These are phyloP conservation scores for Brenthis daphne DNA, from an alignment of 2,888 invertebrate species.

Conservation along the genomic window DNA sequence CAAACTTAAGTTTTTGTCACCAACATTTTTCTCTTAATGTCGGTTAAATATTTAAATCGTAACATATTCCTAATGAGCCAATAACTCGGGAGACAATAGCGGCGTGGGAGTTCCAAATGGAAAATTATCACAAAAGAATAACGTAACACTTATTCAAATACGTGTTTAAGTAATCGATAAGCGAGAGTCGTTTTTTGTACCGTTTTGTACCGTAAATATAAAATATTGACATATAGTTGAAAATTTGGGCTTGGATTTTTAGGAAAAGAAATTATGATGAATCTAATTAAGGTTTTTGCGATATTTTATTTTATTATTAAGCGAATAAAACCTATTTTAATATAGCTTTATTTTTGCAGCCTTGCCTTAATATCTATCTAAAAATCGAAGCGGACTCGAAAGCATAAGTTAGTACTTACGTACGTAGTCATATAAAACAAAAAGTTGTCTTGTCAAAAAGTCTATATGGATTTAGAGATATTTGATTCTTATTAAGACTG, in stretches of 20 bases:
- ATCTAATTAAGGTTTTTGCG: too few species aligned
- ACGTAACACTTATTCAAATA: conserved; percentile 82
- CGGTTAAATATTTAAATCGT: conserved; percentile 78
- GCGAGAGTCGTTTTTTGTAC: conserved; percentile 24
- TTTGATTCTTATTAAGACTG: conserved; percentile 6
- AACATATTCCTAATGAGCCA: conserved; percentile 78
- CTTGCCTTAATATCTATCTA: too few species aligned
- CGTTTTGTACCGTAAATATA: background rate
- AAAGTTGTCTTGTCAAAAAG: too few species aligned
- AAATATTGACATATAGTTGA: too few species aligned
- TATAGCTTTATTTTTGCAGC: too few species aligned
- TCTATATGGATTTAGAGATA: background rate
- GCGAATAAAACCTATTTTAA: too few species aligned
- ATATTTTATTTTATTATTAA: too few species aligned
- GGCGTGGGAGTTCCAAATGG: conserved; percentile 76
- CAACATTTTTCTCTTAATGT: conserved; percentile 51
- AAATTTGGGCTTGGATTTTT: too few species aligned
- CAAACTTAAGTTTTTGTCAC: background rate
- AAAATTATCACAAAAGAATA: conserved; percentile 80
- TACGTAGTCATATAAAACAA: too few species aligned
- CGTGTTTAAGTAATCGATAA: conserved; percentile 38
- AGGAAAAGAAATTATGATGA: too few species aligned
- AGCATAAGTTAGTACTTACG: too few species aligned
- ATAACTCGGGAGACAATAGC: conserved; percentile 80
- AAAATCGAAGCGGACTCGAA: too few species aligned